Evolutionary conservation across 2,888 invertebrate genomes (phyloP), one percentile per base, ranked within the genome.

Genomic region (Monoplex corrugatus): DNA sequence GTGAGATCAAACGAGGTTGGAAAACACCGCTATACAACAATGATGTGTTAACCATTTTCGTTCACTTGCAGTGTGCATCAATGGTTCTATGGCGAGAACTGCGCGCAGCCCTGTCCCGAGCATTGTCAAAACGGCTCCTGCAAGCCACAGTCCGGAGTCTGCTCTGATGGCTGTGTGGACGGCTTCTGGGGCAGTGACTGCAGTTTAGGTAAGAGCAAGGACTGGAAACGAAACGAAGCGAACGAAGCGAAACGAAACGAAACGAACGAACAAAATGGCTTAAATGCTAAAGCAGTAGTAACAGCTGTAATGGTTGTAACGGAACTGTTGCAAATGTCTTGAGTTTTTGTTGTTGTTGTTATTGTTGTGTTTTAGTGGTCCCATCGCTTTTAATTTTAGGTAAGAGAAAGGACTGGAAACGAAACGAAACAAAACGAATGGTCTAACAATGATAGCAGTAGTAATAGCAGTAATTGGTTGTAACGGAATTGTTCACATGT

Each of bases 181-280:
- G 83, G 87, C 16, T 89, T 50, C 86, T 89, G 89, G 90, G 89
- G 91, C 40, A 86, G 87, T 40, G 89, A 89, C 45, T 87, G 89
- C 72, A 86, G 86, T 75, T 68, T 89, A 19, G 78, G 89, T 91
- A 19, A 87, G 82, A 87, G 0, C 40, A 1, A n/a, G n/a, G n/a
- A n/a, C 13, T 57, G 57, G 57, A 57, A 16, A 57, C 57, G 57
- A 57, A 16, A 57, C 13, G 13, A 57, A 23, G 57, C 23, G 57
- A 57, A 16, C 57, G 23, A 57, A 57, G 13, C 13, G 57, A 57
- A 57, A 57, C 57, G n/a, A n/a, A n/a, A n/a, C n/a, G n/a, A n/a
- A n/a, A n/a, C n/a, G n/a, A n/a, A n/a, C n/a, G n/a, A n/a, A 57
- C 13, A 13, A 57, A 16, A 57, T 57, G 13, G 57, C 13, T 10